Evolutionary conservation across 2,888 invertebrate genomes (phyloP).

Genomic region (Tholera decimalis): DNA sequence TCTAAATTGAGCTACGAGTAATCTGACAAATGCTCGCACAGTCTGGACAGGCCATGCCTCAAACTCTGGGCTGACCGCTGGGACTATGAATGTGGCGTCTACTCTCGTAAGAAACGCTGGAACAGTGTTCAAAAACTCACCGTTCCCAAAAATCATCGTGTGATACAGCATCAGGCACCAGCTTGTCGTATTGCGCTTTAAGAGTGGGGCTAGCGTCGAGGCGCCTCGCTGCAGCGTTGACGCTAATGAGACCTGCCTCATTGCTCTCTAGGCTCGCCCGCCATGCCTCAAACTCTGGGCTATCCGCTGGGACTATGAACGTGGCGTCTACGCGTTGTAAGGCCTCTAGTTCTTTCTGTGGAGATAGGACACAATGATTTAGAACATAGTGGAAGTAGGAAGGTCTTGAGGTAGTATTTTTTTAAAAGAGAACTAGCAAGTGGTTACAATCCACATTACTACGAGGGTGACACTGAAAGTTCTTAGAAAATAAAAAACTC

Average conservation of each 20-base stretch:
- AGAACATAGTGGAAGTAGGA: no score
- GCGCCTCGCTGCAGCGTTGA: conserved; percentile 72
- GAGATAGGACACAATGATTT: background rate
- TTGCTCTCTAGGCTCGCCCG: conserved; percentile 77
- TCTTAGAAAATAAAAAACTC: no score
- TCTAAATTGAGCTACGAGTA: no score
- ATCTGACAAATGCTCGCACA: no score
- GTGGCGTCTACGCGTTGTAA: conserved; percentile 94
- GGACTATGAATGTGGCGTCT: no score
- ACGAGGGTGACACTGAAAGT: no score
- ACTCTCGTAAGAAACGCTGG: no score
- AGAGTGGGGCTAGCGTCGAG: conserved; percentile 87
- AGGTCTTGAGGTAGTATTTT: no score
- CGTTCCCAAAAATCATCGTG: conserved; percentile 96
- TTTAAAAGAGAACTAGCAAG: no score
- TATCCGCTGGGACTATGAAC: conserved; percentile 93
- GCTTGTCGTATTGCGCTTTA: conserved; percentile 91
- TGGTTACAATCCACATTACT: no score
- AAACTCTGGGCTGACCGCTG: no score
- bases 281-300: conserved; percentile 87
- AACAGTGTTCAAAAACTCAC: conserved; percentile 72
- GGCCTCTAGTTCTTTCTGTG: conserved; percentile 93
- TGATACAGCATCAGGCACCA: conserved; percentile 94
- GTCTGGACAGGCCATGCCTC: no score
- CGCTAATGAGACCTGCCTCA: conserved; percentile 71